Conservation (phyloP, 2,797 vertebrate genomes). For the Columba guinea region DNA sequence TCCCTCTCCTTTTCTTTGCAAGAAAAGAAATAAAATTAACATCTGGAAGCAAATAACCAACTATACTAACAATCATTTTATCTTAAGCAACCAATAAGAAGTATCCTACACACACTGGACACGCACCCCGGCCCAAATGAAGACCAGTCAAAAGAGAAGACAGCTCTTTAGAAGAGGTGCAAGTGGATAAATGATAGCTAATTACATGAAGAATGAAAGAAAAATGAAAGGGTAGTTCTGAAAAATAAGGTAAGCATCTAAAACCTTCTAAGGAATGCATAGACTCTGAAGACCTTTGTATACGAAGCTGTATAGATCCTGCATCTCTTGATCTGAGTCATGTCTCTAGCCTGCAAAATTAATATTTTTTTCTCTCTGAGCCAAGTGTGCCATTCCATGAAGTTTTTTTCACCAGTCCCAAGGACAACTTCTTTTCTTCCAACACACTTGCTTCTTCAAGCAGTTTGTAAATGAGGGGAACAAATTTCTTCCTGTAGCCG, state of each 20-base stretch:
- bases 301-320: not conserved
- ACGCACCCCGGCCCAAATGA: not conserved
- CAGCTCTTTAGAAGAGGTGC: not conserved
- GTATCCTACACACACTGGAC: not conserved
- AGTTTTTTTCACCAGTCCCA: not conserved
- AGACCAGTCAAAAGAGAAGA: not conserved
- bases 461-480: not conserved
- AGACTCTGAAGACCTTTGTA: not conserved
- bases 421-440: not conserved
- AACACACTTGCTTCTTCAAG: not conserved
- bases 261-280: not conserved
- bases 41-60: not conserved
- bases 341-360: not conserved
- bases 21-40: not conserved
- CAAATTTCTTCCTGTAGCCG: not conserved
- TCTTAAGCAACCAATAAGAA: not conserved
- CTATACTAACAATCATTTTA: not conserved
- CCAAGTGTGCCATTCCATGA: not conserved
- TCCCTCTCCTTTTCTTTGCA: not conserved
- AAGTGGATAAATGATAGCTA: not conserved
- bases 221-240: not conserved
- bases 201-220: not conserved
- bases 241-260: not conserved
- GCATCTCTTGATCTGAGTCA: not conserved
- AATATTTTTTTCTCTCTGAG: not conserved